Evolutionary conservation across 1,140 invertebrate species (phyloP), one percentile per base, ranked within the genome.

Genomic region (Camponotus floridanus): DNA sequence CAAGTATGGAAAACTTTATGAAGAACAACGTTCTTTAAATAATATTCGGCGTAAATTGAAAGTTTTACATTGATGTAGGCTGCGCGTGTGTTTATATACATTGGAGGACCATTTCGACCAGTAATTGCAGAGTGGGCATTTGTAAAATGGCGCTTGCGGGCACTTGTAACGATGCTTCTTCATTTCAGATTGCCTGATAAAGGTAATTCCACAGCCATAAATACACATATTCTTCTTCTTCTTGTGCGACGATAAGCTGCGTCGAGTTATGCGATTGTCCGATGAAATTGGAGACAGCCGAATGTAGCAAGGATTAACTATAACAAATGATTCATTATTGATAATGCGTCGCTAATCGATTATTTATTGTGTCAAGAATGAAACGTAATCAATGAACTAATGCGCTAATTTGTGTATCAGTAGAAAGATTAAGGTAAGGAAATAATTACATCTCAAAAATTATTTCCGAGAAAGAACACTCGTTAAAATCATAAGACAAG

Each of bases 111-210:
- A 86, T 65, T 89, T 90, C 9, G 87, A 89, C 9, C 85, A 83
- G 26, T 93, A 92, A 48, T 91, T 79, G 89, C 95, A 96, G 26
- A 90, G 88, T 1, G 93, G 94, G 79, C 95, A 96, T 4, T 92
- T 88, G 88, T 94, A 95, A 65, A 93, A 90, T 6, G 94, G 94
- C 26, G 93, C 92, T 11, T 93, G 92, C 3, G 93, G 93, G 62
- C 95, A 96, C 79, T 95, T 93, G 80, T 94, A 95, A 70, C 93
- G 92, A 86, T 95, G 95, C n/a, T 92, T 93, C 6, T 90, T 93
- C 4, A 95, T 78, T 9, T 51, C 92, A 94, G 18, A n/a, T 62
- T 62, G 5, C 51, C 90, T 88, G 7, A 68, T 68, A 64, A 92
- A 92, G 13, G 76, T 74, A 33, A 88, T 91, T 8, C 89, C 83